Evolutionary conservation across 2,888 invertebrate species (phyloP).

Genomic region (Hipparchia sbordonii): DNA sequence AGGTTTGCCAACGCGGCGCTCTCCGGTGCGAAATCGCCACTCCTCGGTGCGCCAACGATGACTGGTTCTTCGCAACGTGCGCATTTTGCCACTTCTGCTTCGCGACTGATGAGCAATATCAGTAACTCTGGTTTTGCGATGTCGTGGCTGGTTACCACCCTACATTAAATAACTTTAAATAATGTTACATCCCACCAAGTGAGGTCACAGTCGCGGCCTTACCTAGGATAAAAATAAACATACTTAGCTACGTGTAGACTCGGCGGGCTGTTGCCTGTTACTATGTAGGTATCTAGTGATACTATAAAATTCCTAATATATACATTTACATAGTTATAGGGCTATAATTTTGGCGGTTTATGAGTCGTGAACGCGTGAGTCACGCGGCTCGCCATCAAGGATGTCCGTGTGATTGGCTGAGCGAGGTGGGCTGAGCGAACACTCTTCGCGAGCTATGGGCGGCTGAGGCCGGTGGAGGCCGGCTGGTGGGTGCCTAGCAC

Average conservation of each 20-base stretch:
- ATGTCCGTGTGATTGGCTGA: not conserved
- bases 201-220: not conserved
- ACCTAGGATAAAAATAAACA: not conserved
- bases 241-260: not conserved
- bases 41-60: too few relatives aligned
- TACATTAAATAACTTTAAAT: too few relatives aligned
- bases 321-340: not conserved
- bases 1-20: too few relatives aligned
- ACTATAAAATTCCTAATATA: not conserved
- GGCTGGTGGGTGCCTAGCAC: not conserved
- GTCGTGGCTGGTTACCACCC: too few relatives aligned
- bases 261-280: too few relatives aligned
- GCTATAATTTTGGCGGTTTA: not conserved
- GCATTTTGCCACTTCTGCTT: too few relatives aligned
- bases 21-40: too few relatives aligned
- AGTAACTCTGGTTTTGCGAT: too few relatives aligned
- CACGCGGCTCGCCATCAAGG: not conserved
- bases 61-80: too few relatives aligned
- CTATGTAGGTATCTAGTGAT: not conserved
- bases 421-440: not conserved
- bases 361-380: constrained; percentile 4
- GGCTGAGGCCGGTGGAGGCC: not conserved
- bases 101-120: too few relatives aligned
- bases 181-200: too few relatives aligned
- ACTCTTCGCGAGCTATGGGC: not conserved